Percentiles rank a stretch among this genome's conserved stretches.
Conservation (phyloP, 2,113 vertebrate genomes). For the Blennius ocellaris region DNA sequence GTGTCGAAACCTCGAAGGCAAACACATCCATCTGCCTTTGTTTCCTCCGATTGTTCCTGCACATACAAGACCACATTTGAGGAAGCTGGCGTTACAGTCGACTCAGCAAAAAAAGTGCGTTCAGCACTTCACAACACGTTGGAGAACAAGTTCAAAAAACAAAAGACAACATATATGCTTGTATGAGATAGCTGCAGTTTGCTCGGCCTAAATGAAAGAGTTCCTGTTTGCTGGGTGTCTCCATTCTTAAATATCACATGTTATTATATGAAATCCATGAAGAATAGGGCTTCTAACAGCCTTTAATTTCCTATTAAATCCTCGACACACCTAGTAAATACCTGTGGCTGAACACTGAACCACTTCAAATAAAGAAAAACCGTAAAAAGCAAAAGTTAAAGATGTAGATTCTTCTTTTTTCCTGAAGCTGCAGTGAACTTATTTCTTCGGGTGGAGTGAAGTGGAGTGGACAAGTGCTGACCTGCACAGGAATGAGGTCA, state of each 20-base stretch:
- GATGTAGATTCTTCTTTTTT: constrained; percentile 21
- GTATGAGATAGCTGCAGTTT: constrained; percentile 36
- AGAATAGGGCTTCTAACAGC: neutral
- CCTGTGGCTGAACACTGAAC: neutral
- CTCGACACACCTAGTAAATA: neutral
- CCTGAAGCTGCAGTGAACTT: constrained; percentile 11
- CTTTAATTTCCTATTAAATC: neutral
- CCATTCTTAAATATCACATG: neutral
- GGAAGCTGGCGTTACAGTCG: constrained; percentile 72
- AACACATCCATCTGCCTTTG: constrained; percentile 38
- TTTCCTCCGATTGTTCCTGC: constrained; percentile 80
- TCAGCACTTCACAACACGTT: constrained; percentile 11
- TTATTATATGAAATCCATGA: too few species aligned
- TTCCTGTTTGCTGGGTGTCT: constrained; percentile 4
- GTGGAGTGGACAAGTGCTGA: constrained; percentile 42
- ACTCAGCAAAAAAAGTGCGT: constrained; percentile 60
- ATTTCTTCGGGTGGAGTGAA: constrained; percentile 21
- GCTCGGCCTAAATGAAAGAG: constrained; percentile 38
- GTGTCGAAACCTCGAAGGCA: constrained; percentile 4
- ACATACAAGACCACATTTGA: constrained; percentile 61
- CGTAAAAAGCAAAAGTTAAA: neutral
- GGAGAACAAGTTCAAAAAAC: constrained; percentile 3
- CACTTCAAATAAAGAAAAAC: neutral
- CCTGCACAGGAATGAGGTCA: constrained; percentile 40
- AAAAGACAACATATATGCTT: constrained; percentile 25